Percentiles rank a stretch among this genome's conserved stretches.
phyloP scores from a whole-genome alignment of 2,888 invertebrate species.

The Adelphocoris suturalis region DNA sequence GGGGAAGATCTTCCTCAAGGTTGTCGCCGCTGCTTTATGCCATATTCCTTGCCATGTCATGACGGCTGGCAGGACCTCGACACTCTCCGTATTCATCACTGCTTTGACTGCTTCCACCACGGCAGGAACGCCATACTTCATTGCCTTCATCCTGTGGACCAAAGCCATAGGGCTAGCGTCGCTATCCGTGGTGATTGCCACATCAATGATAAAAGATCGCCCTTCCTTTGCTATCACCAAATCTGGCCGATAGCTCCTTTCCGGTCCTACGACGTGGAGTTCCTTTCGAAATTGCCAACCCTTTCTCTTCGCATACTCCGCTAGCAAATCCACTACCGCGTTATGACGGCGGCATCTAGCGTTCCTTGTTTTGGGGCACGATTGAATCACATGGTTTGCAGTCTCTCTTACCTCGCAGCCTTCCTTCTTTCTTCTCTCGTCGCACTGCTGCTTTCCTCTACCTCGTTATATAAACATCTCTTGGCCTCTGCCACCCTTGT shows the following conservation, averaged over 20 bases:
- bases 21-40: too few species aligned
- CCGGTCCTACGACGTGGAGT: neutral
- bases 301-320: neutral
- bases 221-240: neutral
- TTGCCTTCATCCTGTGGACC: neutral
- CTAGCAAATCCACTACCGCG: neutral
- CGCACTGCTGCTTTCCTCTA: too few species aligned
- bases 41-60: too few species aligned
- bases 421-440: neutral
- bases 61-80: too few species aligned
- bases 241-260: neutral
- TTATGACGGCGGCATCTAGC: slow-evolving; percentile 77
- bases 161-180: neutral
- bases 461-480: too few species aligned
- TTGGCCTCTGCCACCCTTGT: too few species aligned
- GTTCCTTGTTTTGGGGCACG: slow-evolving; percentile 78
- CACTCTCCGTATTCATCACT: too few species aligned
- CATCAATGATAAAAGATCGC: neutral
- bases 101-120: neutral
- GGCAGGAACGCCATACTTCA: neutral
- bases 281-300: neutral
- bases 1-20: too few species aligned
- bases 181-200: neutral
- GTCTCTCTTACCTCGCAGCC: neutral
- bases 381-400: slow-evolving; percentile 77